These are phyloP conservation scores for Pangasius djambal DNA, from an alignment of 2,797 vertebrate species.

Conservation along the genomic window DNA sequence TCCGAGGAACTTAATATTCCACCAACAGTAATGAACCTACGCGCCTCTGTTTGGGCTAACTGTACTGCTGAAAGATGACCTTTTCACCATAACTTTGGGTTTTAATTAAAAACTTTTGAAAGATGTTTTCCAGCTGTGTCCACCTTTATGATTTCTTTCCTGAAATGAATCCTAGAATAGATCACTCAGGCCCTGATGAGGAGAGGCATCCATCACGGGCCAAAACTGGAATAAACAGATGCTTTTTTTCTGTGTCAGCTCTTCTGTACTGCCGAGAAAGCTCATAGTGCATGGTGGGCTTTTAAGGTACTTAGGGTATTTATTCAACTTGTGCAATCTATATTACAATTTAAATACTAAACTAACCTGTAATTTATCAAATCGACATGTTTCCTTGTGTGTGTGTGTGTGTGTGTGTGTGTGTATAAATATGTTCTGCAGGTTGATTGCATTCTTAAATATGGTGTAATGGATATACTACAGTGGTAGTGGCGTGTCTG, in stretches of 20 bases:
- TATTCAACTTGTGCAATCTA: neutral
- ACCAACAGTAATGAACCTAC: slow-evolving; percentile 12
- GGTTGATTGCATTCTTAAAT: slow-evolving; percentile 18
- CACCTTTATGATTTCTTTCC: slow-evolving; percentile 23
- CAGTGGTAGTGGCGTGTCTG: neutral
- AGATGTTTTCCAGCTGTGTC: slow-evolving; percentile 31
- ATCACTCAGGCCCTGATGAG: slow-evolving; percentile 31
- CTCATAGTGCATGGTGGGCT: neutral
- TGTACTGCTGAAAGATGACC: slow-evolving; percentile 1
- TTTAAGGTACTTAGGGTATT: neutral
- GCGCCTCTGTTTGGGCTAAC: slow-evolving; percentile 13
- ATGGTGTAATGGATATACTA: slow-evolving; percentile 27
- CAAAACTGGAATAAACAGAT: slow-evolving; percentile 30
- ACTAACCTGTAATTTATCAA: neutral
- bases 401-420: slow-evolving; percentile 27
- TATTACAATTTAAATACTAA: neutral
- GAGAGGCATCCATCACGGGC: neutral
- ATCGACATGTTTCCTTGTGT: neutral
- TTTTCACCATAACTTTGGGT: slow-evolving; percentile 2
- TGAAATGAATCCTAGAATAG: slow-evolving; percentile 22
- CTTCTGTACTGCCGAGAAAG: neutral
- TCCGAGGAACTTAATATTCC: slow-evolving; percentile 17
- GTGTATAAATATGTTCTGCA: neutral
- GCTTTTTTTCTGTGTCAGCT: neutral
- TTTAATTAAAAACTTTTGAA: slow-evolving; percentile 20